phyloP scores from a whole-genome alignment of 2,797 vertebrate genomes.

The Meriones psammophilus region DNA sequence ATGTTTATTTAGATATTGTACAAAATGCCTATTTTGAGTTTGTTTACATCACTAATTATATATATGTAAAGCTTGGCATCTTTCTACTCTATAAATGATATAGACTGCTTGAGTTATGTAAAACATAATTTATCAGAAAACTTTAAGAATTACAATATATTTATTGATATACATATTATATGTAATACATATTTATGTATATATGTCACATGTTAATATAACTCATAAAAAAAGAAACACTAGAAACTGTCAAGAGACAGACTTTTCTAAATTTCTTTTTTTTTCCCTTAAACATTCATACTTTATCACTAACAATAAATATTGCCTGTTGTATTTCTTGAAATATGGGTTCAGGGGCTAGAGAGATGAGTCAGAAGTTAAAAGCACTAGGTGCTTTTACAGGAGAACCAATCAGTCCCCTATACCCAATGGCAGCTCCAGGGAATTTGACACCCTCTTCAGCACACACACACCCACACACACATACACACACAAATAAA shows the following conservation, averaged over 20 bases:
- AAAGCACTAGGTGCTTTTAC: background rate
- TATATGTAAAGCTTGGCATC: slow-evolving; percentile 1
- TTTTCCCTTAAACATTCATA: background rate
- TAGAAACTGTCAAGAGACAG: background rate
- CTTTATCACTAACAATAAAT: slow-evolving; percentile 26
- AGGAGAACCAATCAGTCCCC: background rate
- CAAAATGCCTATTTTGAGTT: slow-evolving; percentile 14
- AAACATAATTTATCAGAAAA: slow-evolving; percentile 48
- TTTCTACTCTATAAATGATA: slow-evolving; percentile 41
- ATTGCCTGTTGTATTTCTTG: background rate
- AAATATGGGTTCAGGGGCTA: background rate
- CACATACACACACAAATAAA: background rate
- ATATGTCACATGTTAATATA: background rate
- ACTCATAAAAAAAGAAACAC: background rate
- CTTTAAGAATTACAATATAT: background rate
- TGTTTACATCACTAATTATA: slow-evolving; percentile 37
- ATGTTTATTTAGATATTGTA: background rate
- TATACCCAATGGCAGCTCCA: too few species aligned
- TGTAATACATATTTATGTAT: background rate
- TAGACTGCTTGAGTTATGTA: slow-evolving; percentile 57
- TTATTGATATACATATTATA: background rate
- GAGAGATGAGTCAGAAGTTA: background rate
- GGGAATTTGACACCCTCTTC: background rate
- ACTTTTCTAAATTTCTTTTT: background rate
- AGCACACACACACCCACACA: background rate